These are phyloP conservation scores for Stenurella melanura DNA, from an alignment of 2,888 invertebrate genomes.

Conservation along the genomic window DNA sequence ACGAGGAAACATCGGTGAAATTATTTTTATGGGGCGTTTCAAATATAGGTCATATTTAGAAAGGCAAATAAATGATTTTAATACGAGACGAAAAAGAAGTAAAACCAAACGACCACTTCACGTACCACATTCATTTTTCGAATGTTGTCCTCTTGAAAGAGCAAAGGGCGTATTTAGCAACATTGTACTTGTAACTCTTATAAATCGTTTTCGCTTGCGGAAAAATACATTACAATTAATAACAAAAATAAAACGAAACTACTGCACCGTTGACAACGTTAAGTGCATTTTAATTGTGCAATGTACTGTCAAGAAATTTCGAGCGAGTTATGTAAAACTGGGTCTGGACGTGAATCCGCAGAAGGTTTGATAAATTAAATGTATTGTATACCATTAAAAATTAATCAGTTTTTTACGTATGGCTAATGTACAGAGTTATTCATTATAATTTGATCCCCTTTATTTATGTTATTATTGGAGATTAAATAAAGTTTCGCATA, in stretches of 20 bases:
- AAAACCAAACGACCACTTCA: conserved; percentile 25
- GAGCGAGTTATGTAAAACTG: conserved; percentile 40
- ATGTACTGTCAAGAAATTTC: conserved; percentile 39
- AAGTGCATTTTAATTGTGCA: conserved; percentile 40
- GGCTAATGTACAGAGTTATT: too few relatives aligned
- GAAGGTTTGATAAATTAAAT: not conserved
- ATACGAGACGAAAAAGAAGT: conserved; percentile 25
- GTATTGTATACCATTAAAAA: too few relatives aligned
- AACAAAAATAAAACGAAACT: conserved; percentile 39
- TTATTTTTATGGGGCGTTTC: conserved; percentile 27
- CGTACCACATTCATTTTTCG: conserved; percentile 34
- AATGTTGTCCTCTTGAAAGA: conserved; percentile 29
- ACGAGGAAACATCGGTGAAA: conserved; percentile 38
- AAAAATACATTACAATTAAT: conserved; percentile 35
- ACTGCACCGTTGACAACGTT: conserved; percentile 38
- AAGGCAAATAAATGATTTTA: conserved; percentile 30
- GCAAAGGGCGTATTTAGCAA: conserved; percentile 32
- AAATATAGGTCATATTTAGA: conserved; percentile 43
- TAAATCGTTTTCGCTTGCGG: conserved; percentile 28
- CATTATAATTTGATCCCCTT: too few relatives aligned
- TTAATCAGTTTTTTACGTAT: too few relatives aligned
- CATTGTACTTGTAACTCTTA: conserved; percentile 23
- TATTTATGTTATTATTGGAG: too few relatives aligned
- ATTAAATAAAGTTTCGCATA: too few relatives aligned
- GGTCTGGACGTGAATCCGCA: conserved; percentile 21